Evolutionary conservation across 2,888 invertebrate genomes (phyloP), one percentile per base, ranked within the genome.

Genomic region (Acanthosepion pharaonis): DNA sequence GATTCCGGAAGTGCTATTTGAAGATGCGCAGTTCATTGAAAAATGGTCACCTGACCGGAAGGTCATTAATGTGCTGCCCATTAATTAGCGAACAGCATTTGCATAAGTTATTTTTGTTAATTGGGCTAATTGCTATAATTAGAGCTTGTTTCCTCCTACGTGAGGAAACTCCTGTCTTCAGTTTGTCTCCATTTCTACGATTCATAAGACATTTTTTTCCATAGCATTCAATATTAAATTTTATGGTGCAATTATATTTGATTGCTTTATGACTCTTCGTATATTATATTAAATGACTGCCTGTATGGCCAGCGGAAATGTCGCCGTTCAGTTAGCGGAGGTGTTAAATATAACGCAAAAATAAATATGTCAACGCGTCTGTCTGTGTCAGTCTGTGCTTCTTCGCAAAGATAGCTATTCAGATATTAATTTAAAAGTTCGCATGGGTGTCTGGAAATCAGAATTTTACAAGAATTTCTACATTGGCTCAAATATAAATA

Each of bases 51-150:
- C 78, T 78, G 78, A 78, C 78, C 78, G 78, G 78, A 78, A 78
- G 78, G 78, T 78, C 78, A 78, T 78, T 78, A 78, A 78, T 78
- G 11, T 6, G 28, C 28, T n/a, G 78, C 28, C 78, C 9, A 8
- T n/a, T 78, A 78, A 78, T 78, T 78, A 78, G n/a, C n/a, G 78
- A 78, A 28, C n/a, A 6, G n/a, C 8, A 78, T 78, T 78, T 78
- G 8, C 78, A 78, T 78, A 78, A 28, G 78, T n/a, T 78, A 28
- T 28, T 28, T 78, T 78, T 78, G 78, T 78, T 78, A 78, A 78
- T 78, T 78, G 78, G 78, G 78, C 5, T 78, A 78, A 78, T 78
- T 78, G n/a, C 78, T 78, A 78, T 78, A 78, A 78, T 78, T 78
- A 78, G n/a, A n/a, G 78, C n/a, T 78, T 8, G n/a, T 78, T n/a